phyloP scores from a whole-genome alignment of 2,888 invertebrate genomes.

The Tetragnatha montana region DNA sequence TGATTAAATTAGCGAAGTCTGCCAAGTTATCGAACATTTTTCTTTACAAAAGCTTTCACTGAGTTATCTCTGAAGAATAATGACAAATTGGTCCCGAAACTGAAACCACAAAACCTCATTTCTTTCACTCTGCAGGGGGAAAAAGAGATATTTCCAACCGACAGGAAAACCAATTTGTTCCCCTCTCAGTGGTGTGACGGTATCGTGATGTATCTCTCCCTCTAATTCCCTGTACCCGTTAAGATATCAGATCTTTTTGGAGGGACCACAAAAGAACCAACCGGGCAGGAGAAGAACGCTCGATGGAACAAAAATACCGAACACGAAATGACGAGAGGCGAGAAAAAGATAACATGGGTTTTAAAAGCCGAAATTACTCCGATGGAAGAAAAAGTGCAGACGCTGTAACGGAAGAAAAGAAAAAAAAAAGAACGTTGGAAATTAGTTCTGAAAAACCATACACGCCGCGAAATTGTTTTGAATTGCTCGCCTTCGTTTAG shows the following conservation, averaged over 20 bases:
- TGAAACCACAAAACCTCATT: no score
- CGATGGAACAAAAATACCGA: constrained; percentile 17
- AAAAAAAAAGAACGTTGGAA: constrained; percentile 18
- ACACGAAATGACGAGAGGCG: constrained; percentile 17
- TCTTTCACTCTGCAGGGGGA: no score
- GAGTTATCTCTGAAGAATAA: no score
- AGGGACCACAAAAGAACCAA: constrained; percentile 23
- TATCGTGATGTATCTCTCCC: neutral
- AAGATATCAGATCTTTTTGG: constrained; percentile 27
- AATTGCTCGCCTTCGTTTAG: constrained; percentile 49
- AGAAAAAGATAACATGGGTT: constrained; percentile 32
- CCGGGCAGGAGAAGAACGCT: neutral
- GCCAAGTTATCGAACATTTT: no score
- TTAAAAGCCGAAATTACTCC: constrained; percentile 20
- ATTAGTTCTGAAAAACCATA: constrained; percentile 55
- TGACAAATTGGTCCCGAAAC: no score
- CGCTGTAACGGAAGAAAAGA: neutral
- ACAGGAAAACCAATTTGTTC: no score
- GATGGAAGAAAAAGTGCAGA: constrained; percentile 11
- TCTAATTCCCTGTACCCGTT: neutral
- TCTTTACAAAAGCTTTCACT: no score
- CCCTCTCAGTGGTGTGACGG: no score
- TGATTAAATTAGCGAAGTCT: no score
- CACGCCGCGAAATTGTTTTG: constrained; percentile 55
- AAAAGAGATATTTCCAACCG: neutral